Base-by-base conservation (phyloP, 2,888 invertebrate species). In the Lepidocyrtinus sp. region DNA sequence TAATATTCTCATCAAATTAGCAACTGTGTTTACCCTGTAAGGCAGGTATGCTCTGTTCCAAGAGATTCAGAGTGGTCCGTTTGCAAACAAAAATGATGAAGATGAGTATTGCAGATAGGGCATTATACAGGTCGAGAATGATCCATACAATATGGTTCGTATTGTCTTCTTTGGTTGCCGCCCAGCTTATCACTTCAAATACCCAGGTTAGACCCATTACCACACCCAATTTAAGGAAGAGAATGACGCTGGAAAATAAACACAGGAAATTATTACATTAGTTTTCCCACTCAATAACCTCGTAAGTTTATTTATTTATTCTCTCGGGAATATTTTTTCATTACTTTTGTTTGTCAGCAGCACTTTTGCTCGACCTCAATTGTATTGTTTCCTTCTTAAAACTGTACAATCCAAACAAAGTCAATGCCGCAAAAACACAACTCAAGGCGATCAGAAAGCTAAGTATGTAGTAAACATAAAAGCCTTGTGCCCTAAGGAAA, bases 181-280 rank as follows among this genome's bases (percentile, higher is more conserved):
- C 75, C 81, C 81, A 81, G 26, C 81, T 75, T 15, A 81, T 72
- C 25, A 75, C 75, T 63, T 81, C 79, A 24, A 80, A 74, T 0
- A 70, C 22, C 79, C 74, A 80, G 9, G 50, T 59, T 1, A 80
- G 25, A 1, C 79, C 79, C 79, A 80, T 80, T 0, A 80, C 64
- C 55, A 74, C 75, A n/a, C 68, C 36, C 72, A 81, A 17, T 63
- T 81, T 81, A 0, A 75, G 36, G 17, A 81, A 75, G 0, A 81
- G 45, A 17, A 75, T 1, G 0, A 72, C 24, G 22, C 81, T 80
- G 59, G n/a, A 59, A 59, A 59, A n/a, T 17, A 59, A 17, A 59
- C 59, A 59, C 59, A 36, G 12, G 36, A 7, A 36, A n/a, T n/a
- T n/a, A n/a, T n/a, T n/a, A n/a, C n/a, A n/a, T n/a, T n/a, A n/a